phyloP scores from a whole-genome alignment of 2,113 vertebrate species.

The Cynopterus brachyotis region DNA sequence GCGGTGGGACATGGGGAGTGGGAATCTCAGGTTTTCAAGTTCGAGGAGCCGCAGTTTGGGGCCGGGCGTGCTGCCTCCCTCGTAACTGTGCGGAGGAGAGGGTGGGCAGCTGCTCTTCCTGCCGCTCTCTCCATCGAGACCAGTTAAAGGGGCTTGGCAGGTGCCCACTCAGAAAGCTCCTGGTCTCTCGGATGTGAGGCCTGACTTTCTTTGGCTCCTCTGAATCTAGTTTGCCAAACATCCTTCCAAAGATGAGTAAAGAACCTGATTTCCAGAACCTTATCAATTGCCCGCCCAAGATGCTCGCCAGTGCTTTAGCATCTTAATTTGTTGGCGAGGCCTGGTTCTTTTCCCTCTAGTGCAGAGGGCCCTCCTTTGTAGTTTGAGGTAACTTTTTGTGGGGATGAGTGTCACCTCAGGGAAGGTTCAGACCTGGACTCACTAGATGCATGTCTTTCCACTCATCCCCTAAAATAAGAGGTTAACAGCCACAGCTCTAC shows the following conservation, averaged over 20 bases:
- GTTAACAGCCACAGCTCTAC: background rate
- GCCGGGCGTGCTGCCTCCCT: background rate
- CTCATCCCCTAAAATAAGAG: background rate
- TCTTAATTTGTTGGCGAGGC: background rate
- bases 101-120: background rate
- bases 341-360: background rate
- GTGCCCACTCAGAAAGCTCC: background rate
- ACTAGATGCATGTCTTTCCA: background rate
- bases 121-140: background rate
- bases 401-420: background rate
- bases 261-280: background rate
- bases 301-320: background rate
- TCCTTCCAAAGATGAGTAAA: background rate
- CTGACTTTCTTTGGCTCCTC: background rate
- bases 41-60: background rate
- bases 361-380: background rate
- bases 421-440: background rate
- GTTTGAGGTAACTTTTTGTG: background rate
- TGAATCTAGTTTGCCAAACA: background rate
- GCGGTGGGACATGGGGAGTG: too few species aligned
- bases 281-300: background rate
- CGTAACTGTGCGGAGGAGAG: rapidly evolving
- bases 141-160: background rate
- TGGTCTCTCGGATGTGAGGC: background rate
- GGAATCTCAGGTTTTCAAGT: background rate